Conservation (phyloP, 2,113 vertebrate genomes). For the Dicentrarchus labrax region DNA sequence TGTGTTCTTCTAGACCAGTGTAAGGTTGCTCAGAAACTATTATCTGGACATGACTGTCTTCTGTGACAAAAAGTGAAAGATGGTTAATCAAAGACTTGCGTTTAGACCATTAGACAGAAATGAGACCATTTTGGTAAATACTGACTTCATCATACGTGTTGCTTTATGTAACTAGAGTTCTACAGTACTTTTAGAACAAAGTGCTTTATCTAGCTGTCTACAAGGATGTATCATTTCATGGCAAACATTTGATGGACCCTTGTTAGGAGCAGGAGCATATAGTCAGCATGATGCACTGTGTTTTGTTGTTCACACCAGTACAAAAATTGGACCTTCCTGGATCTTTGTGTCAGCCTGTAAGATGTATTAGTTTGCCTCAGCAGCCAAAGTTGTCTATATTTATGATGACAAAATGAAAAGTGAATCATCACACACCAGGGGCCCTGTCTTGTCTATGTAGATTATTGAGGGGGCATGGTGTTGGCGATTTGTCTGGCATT, state of each 20-base stretch:
- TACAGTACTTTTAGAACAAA: background rate
- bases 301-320: background rate
- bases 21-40: background rate
- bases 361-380: background rate
- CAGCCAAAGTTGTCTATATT: background rate
- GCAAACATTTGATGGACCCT: no score
- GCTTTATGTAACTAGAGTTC: background rate
- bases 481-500: conserved; percentile 7
- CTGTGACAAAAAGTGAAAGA: background rate
- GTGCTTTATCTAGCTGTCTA: background rate
- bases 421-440: conserved; percentile 6
- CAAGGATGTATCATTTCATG: background rate
- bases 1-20: background rate
- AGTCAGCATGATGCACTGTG: background rate
- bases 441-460: background rate
- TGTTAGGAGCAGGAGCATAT: background rate
- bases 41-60: background rate
- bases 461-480: background rate
- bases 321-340: background rate
- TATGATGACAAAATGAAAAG: conserved; percentile 19
- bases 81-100: background rate
- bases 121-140: background rate
- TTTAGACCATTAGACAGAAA: background rate
- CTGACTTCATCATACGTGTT: background rate
- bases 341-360: background rate